Evolutionary conservation across 37 sponge, comb jelly and placozoan species (phyloP).

Genomic region (Corticium candelabrum): DNA sequence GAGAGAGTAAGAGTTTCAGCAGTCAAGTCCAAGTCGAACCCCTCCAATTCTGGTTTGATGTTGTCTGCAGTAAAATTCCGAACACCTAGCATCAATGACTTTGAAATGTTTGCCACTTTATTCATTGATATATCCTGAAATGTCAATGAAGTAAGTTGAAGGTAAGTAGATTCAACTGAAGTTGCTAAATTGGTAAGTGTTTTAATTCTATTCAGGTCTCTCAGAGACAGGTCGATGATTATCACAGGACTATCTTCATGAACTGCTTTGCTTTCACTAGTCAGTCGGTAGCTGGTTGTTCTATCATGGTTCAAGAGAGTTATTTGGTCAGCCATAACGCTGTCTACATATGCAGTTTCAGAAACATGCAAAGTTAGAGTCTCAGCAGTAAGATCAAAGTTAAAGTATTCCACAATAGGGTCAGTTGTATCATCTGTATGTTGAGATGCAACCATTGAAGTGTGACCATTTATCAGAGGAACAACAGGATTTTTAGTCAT

Average conservation of each 20-base stretch:
- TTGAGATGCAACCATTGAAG: constrained; percentile 31
- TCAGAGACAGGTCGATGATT: not conserved
- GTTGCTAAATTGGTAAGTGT: not conserved
- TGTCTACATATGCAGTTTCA: constrained; percentile 61
- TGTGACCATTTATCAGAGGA: constrained; percentile 28
- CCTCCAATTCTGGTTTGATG: not conserved
- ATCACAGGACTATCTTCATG: not conserved
- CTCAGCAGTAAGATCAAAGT: constrained; percentile 45
- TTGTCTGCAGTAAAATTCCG: not conserved
- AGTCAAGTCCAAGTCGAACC: not conserved
- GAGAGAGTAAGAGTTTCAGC: not conserved
- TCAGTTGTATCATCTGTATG: constrained; percentile 40
- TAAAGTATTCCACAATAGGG: constrained; percentile 40
- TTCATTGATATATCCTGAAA: not conserved
- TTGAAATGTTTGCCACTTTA: not conserved
- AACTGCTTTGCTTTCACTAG: not conserved
- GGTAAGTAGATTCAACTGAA: not conserved
- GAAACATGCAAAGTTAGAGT: constrained; percentile 47
- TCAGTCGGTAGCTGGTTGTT: not conserved
- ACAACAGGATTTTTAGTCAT: constrained; percentile 63
- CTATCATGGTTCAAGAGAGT: not conserved
- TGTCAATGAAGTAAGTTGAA: not conserved
- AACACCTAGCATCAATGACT: not conserved
- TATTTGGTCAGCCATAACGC: not conserved
- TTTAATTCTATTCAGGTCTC: not conserved